Conservation (phyloP, 2,113 vertebrate species). For the Takifugu flavidus region DNA sequence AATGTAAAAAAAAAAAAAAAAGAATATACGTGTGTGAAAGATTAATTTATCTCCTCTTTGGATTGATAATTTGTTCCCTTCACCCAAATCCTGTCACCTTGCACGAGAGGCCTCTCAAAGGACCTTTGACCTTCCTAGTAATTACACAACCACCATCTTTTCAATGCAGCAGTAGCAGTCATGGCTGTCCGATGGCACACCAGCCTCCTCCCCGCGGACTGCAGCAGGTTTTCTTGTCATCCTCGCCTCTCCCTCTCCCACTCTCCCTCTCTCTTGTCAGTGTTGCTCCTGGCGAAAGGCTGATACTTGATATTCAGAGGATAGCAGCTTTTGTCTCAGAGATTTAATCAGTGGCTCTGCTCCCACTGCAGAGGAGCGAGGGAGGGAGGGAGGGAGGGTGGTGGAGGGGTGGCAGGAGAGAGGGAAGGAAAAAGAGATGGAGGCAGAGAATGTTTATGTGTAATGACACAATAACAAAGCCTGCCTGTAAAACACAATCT, state of each 20-base stretch:
- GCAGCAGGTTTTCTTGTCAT: slow-evolving; percentile 78
- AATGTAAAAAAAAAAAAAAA: slow-evolving; percentile 16
- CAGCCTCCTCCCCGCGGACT: slow-evolving; percentile 73
- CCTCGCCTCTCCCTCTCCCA: slow-evolving; percentile 54
- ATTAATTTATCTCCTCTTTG: slow-evolving; percentile 21
- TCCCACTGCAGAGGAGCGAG: slow-evolving; percentile 72
- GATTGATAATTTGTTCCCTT: slow-evolving; percentile 45
- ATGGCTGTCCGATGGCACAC: slow-evolving; percentile 69
- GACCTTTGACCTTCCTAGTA: slow-evolving; percentile 72
- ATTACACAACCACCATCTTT: slow-evolving; percentile 62
- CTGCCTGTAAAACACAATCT: slow-evolving; percentile 78
- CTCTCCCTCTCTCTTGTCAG: slow-evolving; percentile 60
- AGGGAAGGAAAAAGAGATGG: slow-evolving; percentile 64
- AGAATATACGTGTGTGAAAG: slow-evolving; percentile 6
- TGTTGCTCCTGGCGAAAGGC: slow-evolving; percentile 72
- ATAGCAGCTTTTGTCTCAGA: slow-evolving; percentile 76
- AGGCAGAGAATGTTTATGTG: slow-evolving; percentile 77
- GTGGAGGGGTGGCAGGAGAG: slow-evolving; percentile 42
- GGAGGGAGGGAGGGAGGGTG: slow-evolving; percentile 45
- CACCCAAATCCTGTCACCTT: slow-evolving; percentile 43
- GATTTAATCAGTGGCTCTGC: slow-evolving; percentile 77
- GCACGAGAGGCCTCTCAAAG: slow-evolving; percentile 25
- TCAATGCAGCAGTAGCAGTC: slow-evolving; percentile 61
- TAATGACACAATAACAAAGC: slow-evolving; percentile 80
- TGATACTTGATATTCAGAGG: slow-evolving; percentile 73